Percentiles rank a stretch among this genome's conserved stretches.
These are phyloP conservation scores for Tenualosa ilisha DNA, from an alignment of 2,797 vertebrate species.

Conservation along the genomic window DNA sequence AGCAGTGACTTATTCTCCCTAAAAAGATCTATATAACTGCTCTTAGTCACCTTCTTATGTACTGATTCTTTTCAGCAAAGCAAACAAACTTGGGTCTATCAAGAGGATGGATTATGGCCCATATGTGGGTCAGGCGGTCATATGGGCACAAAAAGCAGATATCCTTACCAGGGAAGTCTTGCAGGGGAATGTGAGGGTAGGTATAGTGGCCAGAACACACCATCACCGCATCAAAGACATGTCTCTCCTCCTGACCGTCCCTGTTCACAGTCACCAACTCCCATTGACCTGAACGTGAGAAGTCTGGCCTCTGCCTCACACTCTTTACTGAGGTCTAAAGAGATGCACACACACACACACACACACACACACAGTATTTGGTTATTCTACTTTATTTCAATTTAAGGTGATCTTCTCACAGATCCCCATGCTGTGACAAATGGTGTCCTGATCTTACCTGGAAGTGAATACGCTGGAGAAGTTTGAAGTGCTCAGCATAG, in stretches of 20 bases:
- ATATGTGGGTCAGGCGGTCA: not conserved
- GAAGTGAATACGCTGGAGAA: conserved; percentile 78
- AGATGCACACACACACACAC: conserved; percentile 29
- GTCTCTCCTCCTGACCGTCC: conserved; percentile 60
- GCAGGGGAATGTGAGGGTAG: conserved; percentile 72
- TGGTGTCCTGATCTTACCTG: conserved; percentile 54
- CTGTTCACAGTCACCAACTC: conserved; percentile 73
- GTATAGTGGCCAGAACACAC: conserved; percentile 83
- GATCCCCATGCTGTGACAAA: not conserved
- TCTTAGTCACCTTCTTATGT: not conserved
- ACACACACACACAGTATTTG: conserved; percentile 26
- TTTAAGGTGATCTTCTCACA: not conserved
- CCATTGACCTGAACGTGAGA: conserved; percentile 81
- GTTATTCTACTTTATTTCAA: too few species aligned
- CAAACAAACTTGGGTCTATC: not conserved
- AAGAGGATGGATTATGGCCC: not conserved
- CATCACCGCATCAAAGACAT: conserved; percentile 82
- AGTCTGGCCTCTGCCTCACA: conserved; percentile 75
- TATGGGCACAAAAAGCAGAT: conserved; percentile 61
- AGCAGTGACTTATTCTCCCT: not conserved
- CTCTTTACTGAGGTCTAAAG: conserved; percentile 78
- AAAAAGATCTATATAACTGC: not conserved
- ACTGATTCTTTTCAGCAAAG: not conserved
- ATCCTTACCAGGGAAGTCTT: conserved; percentile 84
- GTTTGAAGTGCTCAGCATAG: conserved; percentile 80